These are phyloP conservation scores for Phoronis australis DNA, from an alignment of 2,888 invertebrate genomes.

Conservation along the genomic window DNA sequence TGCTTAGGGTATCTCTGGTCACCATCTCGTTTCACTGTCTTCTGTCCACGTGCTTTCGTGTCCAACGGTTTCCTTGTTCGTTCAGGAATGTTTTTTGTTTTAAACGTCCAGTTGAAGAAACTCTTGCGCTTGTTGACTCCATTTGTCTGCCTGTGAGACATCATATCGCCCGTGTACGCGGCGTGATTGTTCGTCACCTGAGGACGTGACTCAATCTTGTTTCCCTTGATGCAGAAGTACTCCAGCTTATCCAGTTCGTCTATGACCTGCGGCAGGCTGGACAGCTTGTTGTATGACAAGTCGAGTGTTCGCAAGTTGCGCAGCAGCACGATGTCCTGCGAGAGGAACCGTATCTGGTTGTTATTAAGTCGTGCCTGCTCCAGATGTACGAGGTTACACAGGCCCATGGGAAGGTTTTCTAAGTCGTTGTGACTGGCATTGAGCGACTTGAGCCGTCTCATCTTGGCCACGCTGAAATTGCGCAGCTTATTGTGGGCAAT, in stretches of 20 bases:
- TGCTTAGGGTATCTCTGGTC: no score
- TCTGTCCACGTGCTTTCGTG: background rate
- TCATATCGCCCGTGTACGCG: background rate
- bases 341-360: constrained; percentile 37
- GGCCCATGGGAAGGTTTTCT: constrained; percentile 38
- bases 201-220: constrained; percentile 16
- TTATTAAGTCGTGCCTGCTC: constrained; percentile 31
- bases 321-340: constrained; percentile 38
- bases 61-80: background rate
- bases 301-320: constrained; percentile 36
- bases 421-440: constrained; percentile 36
- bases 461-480: constrained; percentile 36
- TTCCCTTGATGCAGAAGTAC: constrained; percentile 41
- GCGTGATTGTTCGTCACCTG: constrained; percentile 1
- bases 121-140: background rate
- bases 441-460: constrained; percentile 33
- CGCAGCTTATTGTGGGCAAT: constrained; percentile 33
- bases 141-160: background rate
- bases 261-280: constrained; percentile 35
- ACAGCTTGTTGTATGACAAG: constrained; percentile 38
- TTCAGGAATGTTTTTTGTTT: background rate
- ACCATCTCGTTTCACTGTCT: no score
- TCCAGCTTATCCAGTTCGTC: constrained; percentile 41
- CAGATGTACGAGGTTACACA: constrained; percentile 30
- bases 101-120: background rate